Percentiles rank a stretch among this genome's conserved stretches.
Evolutionary conservation across 2,797 vertebrate genomes (phyloP).

Genomic region (Taenioides sp.): DNA sequence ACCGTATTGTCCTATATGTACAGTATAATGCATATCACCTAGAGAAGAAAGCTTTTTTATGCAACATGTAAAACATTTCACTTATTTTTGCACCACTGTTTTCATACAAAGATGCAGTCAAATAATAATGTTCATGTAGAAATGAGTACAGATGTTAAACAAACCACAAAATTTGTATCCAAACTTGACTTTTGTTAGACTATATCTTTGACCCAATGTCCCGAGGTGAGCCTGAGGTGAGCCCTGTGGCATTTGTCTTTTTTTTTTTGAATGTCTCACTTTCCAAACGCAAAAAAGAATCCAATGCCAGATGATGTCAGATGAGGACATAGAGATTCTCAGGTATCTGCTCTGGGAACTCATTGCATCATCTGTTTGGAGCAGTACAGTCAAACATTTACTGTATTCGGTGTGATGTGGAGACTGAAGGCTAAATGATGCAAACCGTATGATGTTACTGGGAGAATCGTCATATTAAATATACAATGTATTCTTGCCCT

Average conservation of each 20-base stretch:
- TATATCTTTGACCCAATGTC: background rate
- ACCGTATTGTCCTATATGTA: background rate
- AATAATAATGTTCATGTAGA: too few relatives aligned
- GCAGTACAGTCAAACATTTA: slow-evolving; percentile 6
- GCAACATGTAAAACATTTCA: too few relatives aligned
- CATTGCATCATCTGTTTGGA: slow-evolving; percentile 6
- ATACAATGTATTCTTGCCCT: slow-evolving; percentile 47
- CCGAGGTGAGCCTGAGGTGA: background rate
- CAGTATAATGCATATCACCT: background rate
- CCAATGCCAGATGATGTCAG: background rate
- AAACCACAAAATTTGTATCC: background rate
- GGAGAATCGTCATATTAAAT: slow-evolving; percentile 45
- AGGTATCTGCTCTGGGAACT: background rate
- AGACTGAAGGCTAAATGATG: slow-evolving; percentile 10
- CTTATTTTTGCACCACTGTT: background rate
- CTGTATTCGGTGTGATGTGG: slow-evolving; percentile 8
- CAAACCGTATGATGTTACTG: slow-evolving; percentile 17
- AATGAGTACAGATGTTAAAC: background rate
- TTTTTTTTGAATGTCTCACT: slow-evolving; percentile 12
- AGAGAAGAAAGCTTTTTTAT: background rate
- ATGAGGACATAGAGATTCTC: background rate
- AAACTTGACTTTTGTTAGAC: background rate
- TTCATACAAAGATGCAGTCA: background rate
- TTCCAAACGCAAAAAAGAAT: slow-evolving; percentile 2
- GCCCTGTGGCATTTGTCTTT: background rate